Evolutionary conservation across 23 tunicate species (phyloP).

Genomic region (Oikopleura dioica): DNA sequence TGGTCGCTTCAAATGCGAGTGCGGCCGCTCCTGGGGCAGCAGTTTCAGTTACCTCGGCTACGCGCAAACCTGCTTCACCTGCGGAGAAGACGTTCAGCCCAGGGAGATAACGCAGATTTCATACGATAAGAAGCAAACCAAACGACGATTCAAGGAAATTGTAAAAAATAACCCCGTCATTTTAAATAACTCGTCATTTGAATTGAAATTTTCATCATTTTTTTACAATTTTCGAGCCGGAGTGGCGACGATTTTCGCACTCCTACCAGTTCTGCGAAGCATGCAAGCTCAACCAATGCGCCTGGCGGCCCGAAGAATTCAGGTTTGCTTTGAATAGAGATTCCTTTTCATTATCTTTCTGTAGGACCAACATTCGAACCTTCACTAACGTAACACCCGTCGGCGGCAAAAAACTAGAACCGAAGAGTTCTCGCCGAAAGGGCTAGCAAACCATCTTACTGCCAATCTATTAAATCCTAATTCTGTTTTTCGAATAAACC

Average conservation of each 20-base stretch:
- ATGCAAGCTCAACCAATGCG: conserved; percentile 3
- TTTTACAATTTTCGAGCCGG: neutral
- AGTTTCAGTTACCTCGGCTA: neutral
- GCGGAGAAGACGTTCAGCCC: neutral
- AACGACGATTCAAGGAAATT: neutral
- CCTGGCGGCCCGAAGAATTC: conserved; percentile 11
- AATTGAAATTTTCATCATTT: neutral
- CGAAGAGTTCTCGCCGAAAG: too few relatives aligned
- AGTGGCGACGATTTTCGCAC: neutral
- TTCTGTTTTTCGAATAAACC: too few relatives aligned
- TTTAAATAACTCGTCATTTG: neutral
- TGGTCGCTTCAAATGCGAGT: neutral
- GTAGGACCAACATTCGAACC: too few relatives aligned
- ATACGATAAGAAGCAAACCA: neutral
- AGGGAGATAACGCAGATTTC: neutral
- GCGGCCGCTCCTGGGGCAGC: conserved; percentile 5
- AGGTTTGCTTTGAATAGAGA: too few relatives aligned
- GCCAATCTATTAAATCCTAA: too few relatives aligned
- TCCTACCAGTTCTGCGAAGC: conserved; percentile 1
- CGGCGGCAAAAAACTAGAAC: too few relatives aligned
- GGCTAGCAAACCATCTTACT: too few relatives aligned
- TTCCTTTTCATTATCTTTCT: too few relatives aligned
- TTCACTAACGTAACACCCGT: too few relatives aligned
- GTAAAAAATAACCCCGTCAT: neutral
- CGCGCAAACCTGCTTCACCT: neutral